A percentile compares a stretch with the other conserved stretches of the same genome.
Conservation (phyloP, 1,140 invertebrate species). For the Monochamus saltuarius region DNA sequence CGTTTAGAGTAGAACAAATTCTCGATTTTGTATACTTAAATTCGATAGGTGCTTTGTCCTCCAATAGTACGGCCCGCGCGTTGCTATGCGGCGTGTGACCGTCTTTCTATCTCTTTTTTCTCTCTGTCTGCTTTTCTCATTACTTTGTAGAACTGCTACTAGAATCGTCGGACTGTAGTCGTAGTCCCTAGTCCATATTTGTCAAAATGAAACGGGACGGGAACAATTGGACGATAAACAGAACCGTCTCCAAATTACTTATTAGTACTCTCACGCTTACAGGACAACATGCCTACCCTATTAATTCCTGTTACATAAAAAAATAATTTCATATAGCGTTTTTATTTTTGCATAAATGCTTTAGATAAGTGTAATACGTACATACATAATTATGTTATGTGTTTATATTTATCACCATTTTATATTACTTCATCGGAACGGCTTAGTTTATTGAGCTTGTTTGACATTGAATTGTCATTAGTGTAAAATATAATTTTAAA, state of each 20-base stretch:
- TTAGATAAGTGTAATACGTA: not conserved
- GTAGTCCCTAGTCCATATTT: constrained; percentile 7
- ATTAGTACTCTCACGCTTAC: too few relatives aligned
- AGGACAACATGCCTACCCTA: too few relatives aligned
- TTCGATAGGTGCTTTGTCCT: constrained; percentile 40
- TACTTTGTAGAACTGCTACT: constrained; percentile 19
- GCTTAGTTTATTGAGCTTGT: too few relatives aligned
- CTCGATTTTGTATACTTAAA: constrained; percentile 40
- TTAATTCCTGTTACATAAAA: too few relatives aligned
- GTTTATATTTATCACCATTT: not conserved
- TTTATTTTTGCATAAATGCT: too few relatives aligned
- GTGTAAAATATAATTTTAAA: too few relatives aligned
- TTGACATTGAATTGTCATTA: too few relatives aligned
- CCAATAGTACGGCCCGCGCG: constrained; percentile 40
- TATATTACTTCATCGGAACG: too few relatives aligned
- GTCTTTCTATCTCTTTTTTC: constrained; percentile 29
- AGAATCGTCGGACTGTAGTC: not conserved
- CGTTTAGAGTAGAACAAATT: constrained; percentile 21
- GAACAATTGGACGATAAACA: too few relatives aligned
- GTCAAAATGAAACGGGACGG: constrained; percentile 2
- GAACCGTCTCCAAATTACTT: too few relatives aligned
- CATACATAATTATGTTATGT: not conserved
- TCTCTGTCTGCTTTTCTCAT: constrained; percentile 22
- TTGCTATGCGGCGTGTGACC: constrained; percentile 43
- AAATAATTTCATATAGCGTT: too few relatives aligned